phyloP scores from a whole-genome alignment of 2,888 invertebrate genomes.

The Graphium colonna region DNA sequence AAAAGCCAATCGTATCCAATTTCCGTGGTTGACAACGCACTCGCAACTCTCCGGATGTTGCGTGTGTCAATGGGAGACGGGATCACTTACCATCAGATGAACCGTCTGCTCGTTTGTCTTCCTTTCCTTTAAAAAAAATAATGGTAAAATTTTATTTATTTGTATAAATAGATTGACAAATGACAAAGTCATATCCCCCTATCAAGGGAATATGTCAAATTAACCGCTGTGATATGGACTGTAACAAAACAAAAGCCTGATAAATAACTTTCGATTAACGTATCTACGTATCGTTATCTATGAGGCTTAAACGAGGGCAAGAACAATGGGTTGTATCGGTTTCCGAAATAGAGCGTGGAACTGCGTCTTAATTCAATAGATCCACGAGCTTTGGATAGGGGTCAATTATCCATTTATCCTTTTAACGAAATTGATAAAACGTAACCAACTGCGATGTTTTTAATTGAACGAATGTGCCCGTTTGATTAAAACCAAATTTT shows the following conservation, averaged over 20 bases:
- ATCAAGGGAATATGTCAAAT: background rate
- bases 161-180: too few species aligned
- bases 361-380: slow-evolving; percentile 68
- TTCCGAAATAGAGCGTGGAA: slow-evolving; percentile 53
- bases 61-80: too few species aligned
- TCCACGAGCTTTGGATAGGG: slow-evolving; percentile 68
- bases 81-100: too few species aligned
- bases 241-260: background rate
- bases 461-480: slow-evolving; percentile 69
- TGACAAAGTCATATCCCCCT: too few species aligned
- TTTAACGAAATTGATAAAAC: slow-evolving; percentile 79
- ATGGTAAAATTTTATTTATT: too few species aligned
- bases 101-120: too few species aligned
- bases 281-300: background rate
- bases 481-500: slow-evolving; percentile 65
- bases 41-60: too few species aligned
- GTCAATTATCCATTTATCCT: slow-evolving; percentile 80
- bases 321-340: slow-evolving; percentile 10
- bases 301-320: slow-evolving; percentile 3
- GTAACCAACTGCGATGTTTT: slow-evolving; percentile 71
- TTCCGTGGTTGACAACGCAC: too few species aligned
- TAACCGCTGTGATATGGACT: background rate
- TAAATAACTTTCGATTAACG: background rate
- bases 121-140: too few species aligned
- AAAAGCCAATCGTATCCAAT: too few species aligned